phyloP scores from a whole-genome alignment of 2,113 vertebrate genomes.

The Podarcis cretensis region DNA sequence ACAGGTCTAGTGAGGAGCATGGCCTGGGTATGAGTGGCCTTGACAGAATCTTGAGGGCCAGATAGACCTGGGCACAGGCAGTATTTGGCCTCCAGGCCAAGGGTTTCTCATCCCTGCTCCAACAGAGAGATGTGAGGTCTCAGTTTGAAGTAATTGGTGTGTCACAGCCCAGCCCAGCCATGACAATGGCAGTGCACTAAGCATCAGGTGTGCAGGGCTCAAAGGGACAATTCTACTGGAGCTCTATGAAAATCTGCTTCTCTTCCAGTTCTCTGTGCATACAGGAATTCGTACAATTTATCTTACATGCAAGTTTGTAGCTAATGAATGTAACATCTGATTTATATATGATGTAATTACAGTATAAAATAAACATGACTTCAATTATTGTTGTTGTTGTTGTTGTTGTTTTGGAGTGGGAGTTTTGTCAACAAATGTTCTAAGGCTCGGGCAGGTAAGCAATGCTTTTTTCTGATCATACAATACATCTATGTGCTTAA shows the following conservation, averaged over 20 bases:
- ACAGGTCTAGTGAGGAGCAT: too few species aligned
- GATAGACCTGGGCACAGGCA: too few species aligned
- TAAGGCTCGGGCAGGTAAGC: background rate
- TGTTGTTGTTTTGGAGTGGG: background rate
- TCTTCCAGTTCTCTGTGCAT: background rate
- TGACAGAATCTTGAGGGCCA: too few species aligned
- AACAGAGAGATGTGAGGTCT: background rate
- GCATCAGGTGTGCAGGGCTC: background rate
- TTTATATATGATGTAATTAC: constrained; percentile 22
- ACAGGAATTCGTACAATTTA: background rate
- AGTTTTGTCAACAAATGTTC: background rate
- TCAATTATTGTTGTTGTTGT: background rate
- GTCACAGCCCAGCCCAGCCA: background rate
- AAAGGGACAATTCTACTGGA: too few species aligned
- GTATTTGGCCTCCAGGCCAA: too few species aligned
- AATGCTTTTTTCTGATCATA: background rate
- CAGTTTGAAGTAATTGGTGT: background rate
- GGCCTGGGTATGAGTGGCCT: too few species aligned
- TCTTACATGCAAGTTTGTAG: background rate
- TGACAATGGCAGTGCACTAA: background rate
- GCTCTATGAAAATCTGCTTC: background rate
- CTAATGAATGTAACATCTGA: background rate
- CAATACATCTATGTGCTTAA: background rate
- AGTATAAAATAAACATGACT: constrained; percentile 16
- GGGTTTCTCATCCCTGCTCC: background rate